Evolutionary conservation across 2,888 invertebrate genomes (phyloP).

Genomic region (Diarsia mendica): DNA sequence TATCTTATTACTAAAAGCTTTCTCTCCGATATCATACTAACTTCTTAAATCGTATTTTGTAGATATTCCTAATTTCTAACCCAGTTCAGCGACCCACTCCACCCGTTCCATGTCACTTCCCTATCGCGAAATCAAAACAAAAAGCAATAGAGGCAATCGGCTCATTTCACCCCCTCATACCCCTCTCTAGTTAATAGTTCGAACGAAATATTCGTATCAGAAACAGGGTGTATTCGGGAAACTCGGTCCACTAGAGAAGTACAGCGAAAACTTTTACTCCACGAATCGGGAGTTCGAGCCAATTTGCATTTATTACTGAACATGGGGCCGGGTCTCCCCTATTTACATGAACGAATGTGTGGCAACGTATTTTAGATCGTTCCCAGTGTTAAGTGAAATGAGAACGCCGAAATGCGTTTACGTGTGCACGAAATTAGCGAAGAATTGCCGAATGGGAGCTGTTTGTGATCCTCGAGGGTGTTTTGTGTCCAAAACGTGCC

Average conservation of each 20-base stretch:
- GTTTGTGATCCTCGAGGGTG: conserved; percentile 48
- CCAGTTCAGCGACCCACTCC: conserved; percentile 13
- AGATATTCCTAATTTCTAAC: conserved; percentile 13
- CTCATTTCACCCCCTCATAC: conserved; percentile 49
- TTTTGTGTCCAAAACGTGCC: conserved; percentile 48
- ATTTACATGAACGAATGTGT: conserved; percentile 74
- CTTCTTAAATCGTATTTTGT: neutral
- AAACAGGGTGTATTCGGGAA: conserved; percentile 41
- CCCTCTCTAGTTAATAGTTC: conserved; percentile 60
- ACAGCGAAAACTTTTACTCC: conserved; percentile 71
- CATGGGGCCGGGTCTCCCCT: conserved; percentile 69
- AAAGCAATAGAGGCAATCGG: conserved; percentile 41
- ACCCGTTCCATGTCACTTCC: conserved; percentile 15
- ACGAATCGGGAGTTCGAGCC: conserved; percentile 74
- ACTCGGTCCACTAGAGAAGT: conserved; percentile 46
- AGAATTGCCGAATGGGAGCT: conserved; percentile 45
- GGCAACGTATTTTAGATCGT: conserved; percentile 63
- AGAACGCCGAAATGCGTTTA: conserved; percentile 63
- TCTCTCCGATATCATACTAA: neutral
- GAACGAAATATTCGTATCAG: conserved; percentile 60
- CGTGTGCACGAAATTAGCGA: conserved; percentile 58
- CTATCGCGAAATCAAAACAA: conserved; percentile 49
- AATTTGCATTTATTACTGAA: conserved; percentile 84
- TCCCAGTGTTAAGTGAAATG: conserved; percentile 63
- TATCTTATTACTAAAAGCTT: neutral